Evolutionary conservation across 2,113 vertebrate species (phyloP), one percentile per base, ranked within the genome.

Genomic region (Rousettus leschenaultii): DNA sequence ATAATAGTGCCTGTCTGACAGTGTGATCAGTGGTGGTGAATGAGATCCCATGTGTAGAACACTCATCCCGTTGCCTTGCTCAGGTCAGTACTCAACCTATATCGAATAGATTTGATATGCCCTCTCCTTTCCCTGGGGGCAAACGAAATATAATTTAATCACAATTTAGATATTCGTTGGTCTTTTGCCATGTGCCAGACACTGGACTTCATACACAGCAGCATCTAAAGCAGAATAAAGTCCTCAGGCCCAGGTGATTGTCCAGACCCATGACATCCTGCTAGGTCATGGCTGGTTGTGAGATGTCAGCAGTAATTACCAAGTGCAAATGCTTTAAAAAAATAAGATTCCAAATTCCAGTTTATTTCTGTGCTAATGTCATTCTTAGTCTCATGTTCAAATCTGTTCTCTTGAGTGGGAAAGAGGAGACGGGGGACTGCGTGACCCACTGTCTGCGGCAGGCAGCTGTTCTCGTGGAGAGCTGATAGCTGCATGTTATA

Each of bases 231-330:
- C 40, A 45, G 65, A 71, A 26, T 6, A 2, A 74, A 40, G 61
- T 48, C 66, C 45, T 61, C 51, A 28, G 53, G n/a, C 33, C 19
- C 21, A 7, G 78, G 33, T 19, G n/a, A 3, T 30, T 28, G 40
- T 65, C 94, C 63, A 13, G 55, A 51, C 51, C 68, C 86, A n/a
- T 0, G 0, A 38, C 3, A 0, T 55, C 2, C 3, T 5, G 24
- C 48, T 30, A 66, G 74, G 68, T 93, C 33, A 6, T 79, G 89
- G 79, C 71, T 9, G 40, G 28, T 59, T 70, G 40, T 91, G 86
- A 89, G 68, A 15, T 83, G n/a, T 63, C 74, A 51, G 61, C 14
- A 3, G n/a, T 43, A 82, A 82, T 89, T 89, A 95, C 74, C 75
- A 22, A 5, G 48, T 28, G n/a, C 59, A 57, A 91, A 40, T 74